phyloP scores from a whole-genome alignment of 2,888 invertebrate species.

The Axea sp. region DNA sequence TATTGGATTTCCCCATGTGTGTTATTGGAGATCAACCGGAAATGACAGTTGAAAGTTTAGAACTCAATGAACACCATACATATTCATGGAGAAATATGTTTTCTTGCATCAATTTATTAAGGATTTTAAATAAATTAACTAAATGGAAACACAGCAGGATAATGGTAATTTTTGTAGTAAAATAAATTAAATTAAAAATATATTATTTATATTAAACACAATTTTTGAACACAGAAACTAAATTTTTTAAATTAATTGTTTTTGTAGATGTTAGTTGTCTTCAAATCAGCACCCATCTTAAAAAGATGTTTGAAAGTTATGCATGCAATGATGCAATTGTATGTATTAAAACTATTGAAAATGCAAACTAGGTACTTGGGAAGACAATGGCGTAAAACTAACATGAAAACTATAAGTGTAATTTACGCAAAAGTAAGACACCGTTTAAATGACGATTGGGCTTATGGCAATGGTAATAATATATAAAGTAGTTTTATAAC shows the following conservation, averaged over 20 bases:
- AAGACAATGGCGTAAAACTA: conserved; percentile 98
- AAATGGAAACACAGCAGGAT: conserved; percentile 99
- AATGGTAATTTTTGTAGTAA: conserved; percentile 81
- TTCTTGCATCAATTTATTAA: conserved; percentile 96
- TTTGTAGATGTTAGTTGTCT: conserved; percentile 95
- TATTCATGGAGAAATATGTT: conserved; percentile 99
- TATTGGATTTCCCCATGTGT: conserved; percentile 96
- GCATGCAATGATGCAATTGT: conserved; percentile 98
- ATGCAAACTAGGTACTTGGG: conserved; percentile 99
- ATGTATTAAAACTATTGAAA: conserved; percentile 97
- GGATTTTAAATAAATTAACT: conserved; percentile 98
- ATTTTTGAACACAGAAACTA: no score
- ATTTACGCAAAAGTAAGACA: conserved; percentile 98
- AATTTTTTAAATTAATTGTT: not conserved
- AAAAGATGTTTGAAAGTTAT: conserved; percentile 97
- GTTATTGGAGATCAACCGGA: conserved; percentile 97
- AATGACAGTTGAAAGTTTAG: conserved; percentile 93
- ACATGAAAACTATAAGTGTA: conserved; percentile 99
- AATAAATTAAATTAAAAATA: not conserved
- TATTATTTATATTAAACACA: no score
- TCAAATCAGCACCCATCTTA: conserved; percentile 99
- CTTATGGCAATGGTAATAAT: conserved; percentile 98
- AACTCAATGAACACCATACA: conserved; percentile 89
- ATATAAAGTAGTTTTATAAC: no score
- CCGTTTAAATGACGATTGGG: conserved; percentile 99